phyloP scores from a whole-genome alignment of 2,888 invertebrate genomes.

The Cyaniris semiargus region DNA sequence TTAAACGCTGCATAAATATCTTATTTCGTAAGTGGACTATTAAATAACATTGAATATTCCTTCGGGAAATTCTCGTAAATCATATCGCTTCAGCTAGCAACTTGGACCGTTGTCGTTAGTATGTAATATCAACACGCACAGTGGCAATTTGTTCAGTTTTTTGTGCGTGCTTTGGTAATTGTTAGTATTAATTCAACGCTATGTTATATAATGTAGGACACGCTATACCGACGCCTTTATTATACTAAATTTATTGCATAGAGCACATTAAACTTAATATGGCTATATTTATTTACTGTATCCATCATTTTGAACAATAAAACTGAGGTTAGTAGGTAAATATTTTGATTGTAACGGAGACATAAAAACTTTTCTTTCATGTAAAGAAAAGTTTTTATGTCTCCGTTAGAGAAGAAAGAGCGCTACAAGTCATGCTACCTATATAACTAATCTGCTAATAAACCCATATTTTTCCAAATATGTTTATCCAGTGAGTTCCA shows the following conservation, averaged over 20 bases:
- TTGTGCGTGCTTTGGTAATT: conserved; percentile 70
- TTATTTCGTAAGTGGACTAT: too few species aligned
- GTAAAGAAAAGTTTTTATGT: neutral
- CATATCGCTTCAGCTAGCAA: neutral
- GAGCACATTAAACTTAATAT: conserved; percentile 35
- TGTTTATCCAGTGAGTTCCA: neutral
- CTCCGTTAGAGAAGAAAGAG: too few species aligned
- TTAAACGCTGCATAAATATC: too few species aligned
- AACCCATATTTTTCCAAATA: neutral
- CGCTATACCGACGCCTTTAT: conserved; percentile 55
- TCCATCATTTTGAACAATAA: neutral
- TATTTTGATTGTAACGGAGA: neutral
- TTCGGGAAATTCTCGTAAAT: too few species aligned
- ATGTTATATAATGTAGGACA: conserved; percentile 57
- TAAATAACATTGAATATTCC: too few species aligned
- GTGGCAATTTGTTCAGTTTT: conserved; percentile 68
- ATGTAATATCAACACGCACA: conserved; percentile 59
- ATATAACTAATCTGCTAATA: too few species aligned
- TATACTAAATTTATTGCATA: conserved; percentile 51
- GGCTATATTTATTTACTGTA: neutral
- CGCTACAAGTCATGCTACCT: too few species aligned
- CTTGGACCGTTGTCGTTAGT: conserved; percentile 20
- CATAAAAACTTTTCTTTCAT: too few species aligned
- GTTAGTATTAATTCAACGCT: conserved; percentile 72
- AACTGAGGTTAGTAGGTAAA: neutral